Percentiles rank a stretch among this genome's conserved stretches.
Evolutionary conservation across 2,888 invertebrate species (phyloP).

Genomic region (Trichacis sp.): DNA sequence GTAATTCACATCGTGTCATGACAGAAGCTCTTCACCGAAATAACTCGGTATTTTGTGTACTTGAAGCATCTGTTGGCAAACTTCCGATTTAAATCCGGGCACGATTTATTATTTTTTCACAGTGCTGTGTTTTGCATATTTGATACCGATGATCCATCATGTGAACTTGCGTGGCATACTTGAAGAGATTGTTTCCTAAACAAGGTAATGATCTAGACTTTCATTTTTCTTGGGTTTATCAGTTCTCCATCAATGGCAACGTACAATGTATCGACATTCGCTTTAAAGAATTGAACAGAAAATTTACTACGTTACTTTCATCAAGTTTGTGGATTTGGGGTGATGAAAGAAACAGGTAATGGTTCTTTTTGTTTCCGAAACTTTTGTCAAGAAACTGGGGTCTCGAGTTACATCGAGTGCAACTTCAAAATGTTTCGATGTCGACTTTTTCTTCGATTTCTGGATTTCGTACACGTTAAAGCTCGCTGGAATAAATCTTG

Average conservation of each 20-base stretch:
- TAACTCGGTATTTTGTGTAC: constrained; percentile 1
- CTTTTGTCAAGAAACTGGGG: constrained; percentile 33
- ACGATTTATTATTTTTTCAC: neutral
- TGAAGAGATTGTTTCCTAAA: neutral
- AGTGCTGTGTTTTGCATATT: neutral
- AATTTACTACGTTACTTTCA: neutral
- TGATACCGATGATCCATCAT: neutral
- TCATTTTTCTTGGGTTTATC: neutral
- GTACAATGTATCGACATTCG: neutral
- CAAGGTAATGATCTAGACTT: neutral
- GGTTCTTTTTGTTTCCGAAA: constrained; percentile 22
- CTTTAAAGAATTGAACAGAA: neutral
- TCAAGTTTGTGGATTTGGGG: too few species aligned
- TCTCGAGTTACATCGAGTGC: constrained; percentile 23
- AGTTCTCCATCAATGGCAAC: constrained; percentile 1
- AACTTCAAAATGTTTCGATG: constrained; percentile 23
- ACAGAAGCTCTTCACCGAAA: constrained; percentile 2
- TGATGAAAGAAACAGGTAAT: constrained; percentile 10
- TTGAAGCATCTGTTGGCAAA: neutral
- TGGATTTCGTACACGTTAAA: neutral
- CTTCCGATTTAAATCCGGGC: neutral
- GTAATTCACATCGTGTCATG: constrained; percentile 20
- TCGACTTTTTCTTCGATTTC: constrained; percentile 18
- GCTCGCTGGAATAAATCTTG: too few species aligned
- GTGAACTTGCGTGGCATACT: neutral